Base-by-base conservation (phyloP, 2,888 invertebrate species). In the Harpalus rubripes region DNA sequence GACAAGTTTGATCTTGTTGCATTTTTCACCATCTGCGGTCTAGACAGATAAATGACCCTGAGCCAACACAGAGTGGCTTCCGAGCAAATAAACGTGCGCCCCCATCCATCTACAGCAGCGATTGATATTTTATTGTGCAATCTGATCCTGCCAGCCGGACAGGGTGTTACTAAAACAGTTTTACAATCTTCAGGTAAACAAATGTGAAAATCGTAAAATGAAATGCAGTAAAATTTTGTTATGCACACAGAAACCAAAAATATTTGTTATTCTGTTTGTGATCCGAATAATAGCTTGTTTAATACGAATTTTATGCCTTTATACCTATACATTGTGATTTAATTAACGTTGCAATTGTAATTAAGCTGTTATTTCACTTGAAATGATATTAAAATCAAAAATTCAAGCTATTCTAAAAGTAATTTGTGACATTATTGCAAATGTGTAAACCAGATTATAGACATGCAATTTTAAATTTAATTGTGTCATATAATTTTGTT, bases 11-110 rank as follows among this genome's bases (percentile, higher is more conserved):
- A 65, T 68, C 32, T 68, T 32, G 39, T 15, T 68, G 68, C 68
- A 68, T 68, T 68, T 39, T 68, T 68, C 68, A 68, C n/a, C 68
- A 68, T 39, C 63, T 68, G 68, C 39, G 39, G 68, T 39, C 68
- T 26, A 39, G 68, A 68, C 39, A 39, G 39, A 68, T 39, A 68
- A 68, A 68, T 68, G 68, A 68, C 26, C n/a, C n/a, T 22, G 39
- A 32, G 39, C 39, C 68, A 39, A 32, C 68, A 15, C 15, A 39
- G 15, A 68, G 68, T 39, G 32, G 32, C 68, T 68, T 15, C 15
- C 22, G 65, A 10, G 26, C 32, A 65, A 65, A 65, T 32, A 65
- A 65, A 65, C 65, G 32, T 65, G 65, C 32, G 8, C 12, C 4
- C 32, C 26, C 26, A 65, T n/a, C 32, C 65, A 65, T 52, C 10